Evolutionary conservation across 2,797 vertebrate species (phyloP).

Genomic region (Ambastaia sidthimunki): DNA sequence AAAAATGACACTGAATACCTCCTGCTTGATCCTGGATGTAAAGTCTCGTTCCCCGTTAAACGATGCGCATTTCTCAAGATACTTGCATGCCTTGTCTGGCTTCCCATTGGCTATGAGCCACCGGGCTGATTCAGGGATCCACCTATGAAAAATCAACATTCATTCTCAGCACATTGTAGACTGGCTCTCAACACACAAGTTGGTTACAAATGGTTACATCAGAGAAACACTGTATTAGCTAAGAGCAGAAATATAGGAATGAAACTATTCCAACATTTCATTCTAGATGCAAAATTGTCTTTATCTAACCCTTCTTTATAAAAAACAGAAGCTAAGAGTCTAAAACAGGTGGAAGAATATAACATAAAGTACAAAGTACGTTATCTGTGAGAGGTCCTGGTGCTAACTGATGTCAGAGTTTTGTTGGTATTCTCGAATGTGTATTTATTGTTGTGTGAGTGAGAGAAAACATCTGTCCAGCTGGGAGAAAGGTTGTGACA

Average conservation of each 20-base stretch:
- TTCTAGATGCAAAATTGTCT: no score
- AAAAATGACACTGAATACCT: constrained; percentile 59
- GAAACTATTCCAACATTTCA: no score
- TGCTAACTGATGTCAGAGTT: neutral
- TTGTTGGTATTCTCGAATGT: neutral
- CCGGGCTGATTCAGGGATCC: constrained; percentile 78
- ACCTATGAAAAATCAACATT: constrained; percentile 62
- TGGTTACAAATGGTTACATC: neutral
- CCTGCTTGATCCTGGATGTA: constrained; percentile 55
- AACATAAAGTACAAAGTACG: neutral
- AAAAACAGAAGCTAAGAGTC: neutral
- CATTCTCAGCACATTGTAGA: neutral
- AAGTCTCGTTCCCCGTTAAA: constrained; percentile 65
- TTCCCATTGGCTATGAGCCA: constrained; percentile 75
- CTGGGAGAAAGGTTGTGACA: neutral
- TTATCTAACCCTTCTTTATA: neutral
- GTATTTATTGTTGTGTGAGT: neutral
- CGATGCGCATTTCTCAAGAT: constrained; percentile 71
- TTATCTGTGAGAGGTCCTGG: neutral
- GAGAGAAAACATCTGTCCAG: neutral
- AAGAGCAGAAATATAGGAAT: neutral
- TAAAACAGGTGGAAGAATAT: neutral
- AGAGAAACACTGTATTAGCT: neutral
- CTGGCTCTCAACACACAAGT: neutral
- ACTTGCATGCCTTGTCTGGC: constrained; percentile 66